These are phyloP conservation scores for Acleris laterana DNA, from an alignment of 2,888 invertebrate species.

Conservation along the genomic window DNA sequence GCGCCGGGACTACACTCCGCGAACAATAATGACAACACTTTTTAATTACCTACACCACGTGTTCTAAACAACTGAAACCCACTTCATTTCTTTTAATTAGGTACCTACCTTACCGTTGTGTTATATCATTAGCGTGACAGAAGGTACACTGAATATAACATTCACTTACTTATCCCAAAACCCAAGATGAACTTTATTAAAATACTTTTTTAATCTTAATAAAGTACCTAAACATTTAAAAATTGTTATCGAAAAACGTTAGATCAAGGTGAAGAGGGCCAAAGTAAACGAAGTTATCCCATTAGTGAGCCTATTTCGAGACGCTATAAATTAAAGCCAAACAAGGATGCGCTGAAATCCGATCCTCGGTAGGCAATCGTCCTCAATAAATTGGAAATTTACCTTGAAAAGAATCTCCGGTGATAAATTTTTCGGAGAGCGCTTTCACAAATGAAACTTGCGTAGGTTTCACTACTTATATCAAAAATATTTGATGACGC, in stretches of 20 bases:
- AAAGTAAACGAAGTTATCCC: slow-evolving; percentile 49
- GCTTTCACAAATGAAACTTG: slow-evolving; percentile 40
- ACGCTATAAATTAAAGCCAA: slow-evolving; percentile 56
- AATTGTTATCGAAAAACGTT: slow-evolving; percentile 41
- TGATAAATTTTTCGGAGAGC: slow-evolving; percentile 40
- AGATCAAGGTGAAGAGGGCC: slow-evolving; percentile 43
- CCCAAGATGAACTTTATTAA: too few relatives aligned
- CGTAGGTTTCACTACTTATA: slow-evolving; percentile 29
- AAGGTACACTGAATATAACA: not conserved
- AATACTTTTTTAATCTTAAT: too few relatives aligned
- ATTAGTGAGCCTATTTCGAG: slow-evolving; percentile 50
- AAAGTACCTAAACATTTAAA: slow-evolving; percentile 31
- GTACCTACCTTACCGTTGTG: too few relatives aligned
- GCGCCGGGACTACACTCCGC: slow-evolving; percentile 32
- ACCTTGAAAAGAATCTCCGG: slow-evolving; percentile 44
- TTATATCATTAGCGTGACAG: not conserved
- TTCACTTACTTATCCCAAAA: too few relatives aligned
- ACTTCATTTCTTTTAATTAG: slow-evolving; percentile 9
- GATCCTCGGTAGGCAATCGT: slow-evolving; percentile 45
- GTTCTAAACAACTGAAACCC: slow-evolving; percentile 6
- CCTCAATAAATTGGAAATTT: slow-evolving; percentile 49
- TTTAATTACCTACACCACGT: slow-evolving; percentile 21
- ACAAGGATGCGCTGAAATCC: slow-evolving; percentile 50
- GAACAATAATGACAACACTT: slow-evolving; percentile 36
- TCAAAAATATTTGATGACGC: slow-evolving; percentile 38